These are phyloP conservation scores for Subacronicta megacephala DNA, from an alignment of 2,888 invertebrate genomes.

Conservation along the genomic window DNA sequence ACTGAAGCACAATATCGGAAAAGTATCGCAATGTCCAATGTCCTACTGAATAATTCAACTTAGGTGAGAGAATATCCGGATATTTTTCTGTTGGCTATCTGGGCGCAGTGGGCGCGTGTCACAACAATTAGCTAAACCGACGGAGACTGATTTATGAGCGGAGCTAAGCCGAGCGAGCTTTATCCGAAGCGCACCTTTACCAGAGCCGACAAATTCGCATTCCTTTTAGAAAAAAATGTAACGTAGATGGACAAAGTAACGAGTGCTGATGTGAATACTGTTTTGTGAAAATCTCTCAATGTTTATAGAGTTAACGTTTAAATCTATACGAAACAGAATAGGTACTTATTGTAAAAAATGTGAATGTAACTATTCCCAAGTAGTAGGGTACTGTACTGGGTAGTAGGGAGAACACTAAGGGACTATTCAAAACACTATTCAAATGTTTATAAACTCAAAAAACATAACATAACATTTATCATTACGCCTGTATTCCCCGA, in stretches of 20 bases:
- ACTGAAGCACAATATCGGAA: conserved; percentile 1
- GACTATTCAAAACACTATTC: too few species aligned
- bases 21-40: conserved; percentile 4
- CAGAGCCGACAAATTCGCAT: conserved; percentile 27
- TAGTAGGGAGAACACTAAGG: too few species aligned
- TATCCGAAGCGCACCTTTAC: conserved; percentile 44
- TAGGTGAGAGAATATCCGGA: conserved; percentile 17
- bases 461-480: too few species aligned
- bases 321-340: too few species aligned
- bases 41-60: conserved; percentile 36
- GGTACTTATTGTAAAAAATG: too few species aligned
- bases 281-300: too few species aligned
- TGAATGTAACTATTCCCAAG: too few species aligned
- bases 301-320: too few species aligned
- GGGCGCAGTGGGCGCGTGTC: conserved; percentile 48
- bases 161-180: conserved; percentile 57
- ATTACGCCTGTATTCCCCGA: too few species aligned
- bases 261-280: conserved; percentile 1
- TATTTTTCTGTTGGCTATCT: conserved; percentile 34
- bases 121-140: conserved; percentile 65
- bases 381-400: too few species aligned
- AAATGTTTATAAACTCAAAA: too few species aligned
- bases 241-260: neutral
- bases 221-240: conserved; percentile 29
- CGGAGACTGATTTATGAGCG: conserved; percentile 64